phyloP scores from a whole-genome alignment of 2,113 vertebrate genomes.

The Leptosomus discolor region DNA sequence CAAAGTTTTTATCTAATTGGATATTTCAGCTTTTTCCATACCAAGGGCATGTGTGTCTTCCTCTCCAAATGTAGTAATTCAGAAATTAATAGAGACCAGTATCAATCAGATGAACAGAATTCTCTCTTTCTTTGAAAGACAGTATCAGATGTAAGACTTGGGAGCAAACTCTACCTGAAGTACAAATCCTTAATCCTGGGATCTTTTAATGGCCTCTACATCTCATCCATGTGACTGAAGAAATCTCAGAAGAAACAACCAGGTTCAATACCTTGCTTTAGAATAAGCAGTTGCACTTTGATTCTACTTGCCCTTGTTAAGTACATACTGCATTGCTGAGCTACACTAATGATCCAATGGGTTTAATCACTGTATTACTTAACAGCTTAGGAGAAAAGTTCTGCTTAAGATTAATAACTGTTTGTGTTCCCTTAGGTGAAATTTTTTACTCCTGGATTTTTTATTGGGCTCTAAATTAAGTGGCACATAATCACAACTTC shows the following conservation, averaged over 20 bases:
- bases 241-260: background rate
- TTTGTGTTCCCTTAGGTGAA: background rate
- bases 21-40: background rate
- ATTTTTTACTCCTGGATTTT: background rate
- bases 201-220: background rate
- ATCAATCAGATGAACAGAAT: background rate
- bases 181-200: background rate
- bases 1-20: background rate
- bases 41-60: rapidly evolving
- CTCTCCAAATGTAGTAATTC: background rate
- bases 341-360: background rate
- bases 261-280: background rate
- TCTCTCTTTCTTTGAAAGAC: background rate
- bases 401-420: background rate
- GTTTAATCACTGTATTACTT: background rate
- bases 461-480: background rate
- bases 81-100: background rate
- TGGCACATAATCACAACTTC: background rate
- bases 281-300: background rate
- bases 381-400: background rate
- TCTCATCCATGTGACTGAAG: background rate
- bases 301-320: background rate
- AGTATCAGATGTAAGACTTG: background rate
- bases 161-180: background rate
- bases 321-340: background rate